These are phyloP conservation scores for Champsocephalus esox DNA, from an alignment of 2,797 vertebrate genomes.

Conservation along the genomic window DNA sequence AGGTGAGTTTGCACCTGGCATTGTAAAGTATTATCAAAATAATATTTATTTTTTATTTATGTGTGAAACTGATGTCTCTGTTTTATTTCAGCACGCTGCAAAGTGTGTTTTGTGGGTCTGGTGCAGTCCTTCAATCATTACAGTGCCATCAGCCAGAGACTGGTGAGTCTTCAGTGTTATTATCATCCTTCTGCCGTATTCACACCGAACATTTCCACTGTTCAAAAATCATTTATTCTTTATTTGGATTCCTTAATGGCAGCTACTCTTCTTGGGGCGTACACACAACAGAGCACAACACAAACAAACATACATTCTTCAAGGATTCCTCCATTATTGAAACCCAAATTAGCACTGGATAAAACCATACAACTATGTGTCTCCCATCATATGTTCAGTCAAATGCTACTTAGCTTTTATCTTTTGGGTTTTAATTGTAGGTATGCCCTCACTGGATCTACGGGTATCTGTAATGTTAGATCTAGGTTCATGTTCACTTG, in stretches of 20 bases:
- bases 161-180: slow-evolving; percentile 83
- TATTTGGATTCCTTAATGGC: no score
- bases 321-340: neutral
- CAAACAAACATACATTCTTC: no score
- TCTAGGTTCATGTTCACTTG: neutral
- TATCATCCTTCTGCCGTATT: neutral
- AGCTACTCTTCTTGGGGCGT: no score
- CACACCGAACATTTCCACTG: neutral
- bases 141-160: slow-evolving; percentile 89
- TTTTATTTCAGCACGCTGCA: slow-evolving; percentile 86
- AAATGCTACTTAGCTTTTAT: neutral
- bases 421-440: neutral
- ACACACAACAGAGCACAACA: no score
- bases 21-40: neutral
- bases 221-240: no score
- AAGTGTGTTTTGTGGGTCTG: slow-evolving; percentile 92
- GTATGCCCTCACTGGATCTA: neutral
- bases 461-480: neutral
- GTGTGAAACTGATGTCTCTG: neutral
- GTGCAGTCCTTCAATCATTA: slow-evolving; percentile 97
- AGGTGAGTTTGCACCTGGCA: slow-evolving; percentile 79
- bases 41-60: neutral
- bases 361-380: neutral
- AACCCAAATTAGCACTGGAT: neutral
- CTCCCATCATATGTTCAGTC: neutral